phyloP scores from a whole-genome alignment of 1,140 invertebrate species.

The Lysiphlebus fabarum region DNA sequence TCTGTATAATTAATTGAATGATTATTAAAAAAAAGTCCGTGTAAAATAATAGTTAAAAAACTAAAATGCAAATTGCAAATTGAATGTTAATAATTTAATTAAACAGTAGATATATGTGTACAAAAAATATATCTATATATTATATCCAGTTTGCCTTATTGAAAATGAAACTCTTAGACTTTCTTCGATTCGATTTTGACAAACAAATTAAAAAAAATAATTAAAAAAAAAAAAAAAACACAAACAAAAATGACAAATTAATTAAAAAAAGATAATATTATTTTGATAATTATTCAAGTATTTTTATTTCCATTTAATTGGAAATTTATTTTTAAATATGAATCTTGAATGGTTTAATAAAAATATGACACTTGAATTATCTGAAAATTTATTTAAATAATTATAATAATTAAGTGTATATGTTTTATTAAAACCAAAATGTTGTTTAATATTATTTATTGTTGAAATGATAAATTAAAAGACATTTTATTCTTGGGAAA shows the following conservation, averaged over 20 bases:
- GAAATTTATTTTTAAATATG: too few relatives aligned
- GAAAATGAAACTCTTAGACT: constrained; percentile 5
- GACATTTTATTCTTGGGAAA: not conserved
- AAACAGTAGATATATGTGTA: not conserved
- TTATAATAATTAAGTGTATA: constrained; percentile 23
- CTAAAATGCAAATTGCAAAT: too few relatives aligned
- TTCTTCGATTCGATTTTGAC: not conserved
- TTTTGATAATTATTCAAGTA: too few relatives aligned
- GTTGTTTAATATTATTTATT: constrained; percentile 43
- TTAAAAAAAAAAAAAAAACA: not conserved
- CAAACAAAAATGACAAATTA: not conserved
- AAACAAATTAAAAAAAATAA: not conserved
- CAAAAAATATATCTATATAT: constrained; percentile 12
- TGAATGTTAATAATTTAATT: not conserved
- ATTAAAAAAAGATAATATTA: too few relatives aligned
- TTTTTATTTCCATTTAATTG: too few relatives aligned
- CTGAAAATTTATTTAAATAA: too few relatives aligned
- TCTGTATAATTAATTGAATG: constrained; percentile 34
- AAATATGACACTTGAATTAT: constrained; percentile 2
- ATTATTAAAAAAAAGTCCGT: constrained; percentile 23
- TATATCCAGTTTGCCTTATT: constrained; percentile 17
- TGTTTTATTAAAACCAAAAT: constrained; percentile 46
- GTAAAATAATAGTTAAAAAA: not conserved
- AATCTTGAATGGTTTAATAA: not conserved
- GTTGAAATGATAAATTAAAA: constrained; percentile 18